Conservation (phyloP, 2,797 vertebrate species). For the Eulemur mongoz region DNA sequence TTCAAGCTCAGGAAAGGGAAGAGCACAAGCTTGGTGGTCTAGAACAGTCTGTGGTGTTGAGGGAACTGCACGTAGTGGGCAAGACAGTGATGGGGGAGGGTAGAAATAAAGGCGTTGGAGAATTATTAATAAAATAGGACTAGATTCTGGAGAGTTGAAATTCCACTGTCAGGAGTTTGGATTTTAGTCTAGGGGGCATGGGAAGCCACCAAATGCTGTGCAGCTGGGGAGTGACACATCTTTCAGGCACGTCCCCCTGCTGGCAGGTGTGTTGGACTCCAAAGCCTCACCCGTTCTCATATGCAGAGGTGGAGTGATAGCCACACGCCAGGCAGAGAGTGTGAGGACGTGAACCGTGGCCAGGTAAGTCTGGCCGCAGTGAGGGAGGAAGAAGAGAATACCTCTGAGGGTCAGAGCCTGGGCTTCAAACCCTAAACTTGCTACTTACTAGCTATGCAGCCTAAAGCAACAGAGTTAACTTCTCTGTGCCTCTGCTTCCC, state of each 20-base stretch:
- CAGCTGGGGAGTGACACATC: not conserved
- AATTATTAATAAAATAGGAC: not conserved
- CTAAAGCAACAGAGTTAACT: not conserved
- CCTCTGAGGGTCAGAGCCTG: not conserved
- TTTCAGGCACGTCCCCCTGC: not conserved
- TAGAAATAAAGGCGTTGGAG: not conserved
- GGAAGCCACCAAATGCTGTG: not conserved
- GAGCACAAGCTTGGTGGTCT: not conserved
- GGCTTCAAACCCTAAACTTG: not conserved
- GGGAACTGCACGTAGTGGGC: not conserved
- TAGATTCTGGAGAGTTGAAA: not conserved
- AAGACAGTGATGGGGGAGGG: not conserved
- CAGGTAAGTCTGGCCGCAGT: not conserved
- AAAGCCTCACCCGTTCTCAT: not conserved
- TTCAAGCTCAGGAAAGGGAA: not conserved
- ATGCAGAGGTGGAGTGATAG: fast-evolving
- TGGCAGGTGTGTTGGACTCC: not conserved
- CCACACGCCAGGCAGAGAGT: fast-evolving
- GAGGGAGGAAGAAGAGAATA: not conserved
- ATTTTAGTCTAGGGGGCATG: not conserved
- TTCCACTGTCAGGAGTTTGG: too few species aligned
- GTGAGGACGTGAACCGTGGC: not conserved
- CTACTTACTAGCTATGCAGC: too few species aligned
- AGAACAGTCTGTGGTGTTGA: not conserved
- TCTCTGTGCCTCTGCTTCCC: not conserved